A percentile compares a stretch with the other conserved stretches of the same genome.
Conservation (phyloP, 2,888 invertebrate species). For the Trachelus stipa region DNA sequence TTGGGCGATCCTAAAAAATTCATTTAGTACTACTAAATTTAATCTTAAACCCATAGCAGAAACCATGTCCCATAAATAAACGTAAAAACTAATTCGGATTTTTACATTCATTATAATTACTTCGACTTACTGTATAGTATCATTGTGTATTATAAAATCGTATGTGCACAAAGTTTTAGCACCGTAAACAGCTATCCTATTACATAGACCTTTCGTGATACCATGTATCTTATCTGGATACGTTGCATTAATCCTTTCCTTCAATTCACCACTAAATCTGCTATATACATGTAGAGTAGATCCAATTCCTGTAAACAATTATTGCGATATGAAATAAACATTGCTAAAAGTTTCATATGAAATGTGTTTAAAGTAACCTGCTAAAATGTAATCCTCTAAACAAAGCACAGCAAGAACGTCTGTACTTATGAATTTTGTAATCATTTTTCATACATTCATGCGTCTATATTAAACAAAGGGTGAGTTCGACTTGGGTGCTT, state of each 20-base stretch:
- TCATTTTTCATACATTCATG: conserved; percentile 24
- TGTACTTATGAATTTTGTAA: conserved; percentile 42
- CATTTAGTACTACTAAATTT: neutral
- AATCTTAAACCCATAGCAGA: neutral
- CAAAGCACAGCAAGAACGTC: conserved; percentile 54
- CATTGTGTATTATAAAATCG: conserved; percentile 29
- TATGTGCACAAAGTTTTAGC: conserved; percentile 49
- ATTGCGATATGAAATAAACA: conserved; percentile 13
- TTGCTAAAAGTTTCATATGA: conserved; percentile 9
- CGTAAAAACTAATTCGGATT: neutral
- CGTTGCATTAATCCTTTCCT: conserved; percentile 40
- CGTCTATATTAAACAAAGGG: neutral
- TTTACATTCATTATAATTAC: neutral
- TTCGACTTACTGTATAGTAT: conserved; percentile 38
- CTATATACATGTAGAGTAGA: conserved; percentile 39
- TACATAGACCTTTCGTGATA: conserved; percentile 42
- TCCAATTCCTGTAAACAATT: conserved; percentile 51
- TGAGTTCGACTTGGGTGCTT: too few species aligned
- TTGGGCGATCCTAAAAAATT: conserved; percentile 30
- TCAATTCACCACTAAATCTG: conserved; percentile 31
- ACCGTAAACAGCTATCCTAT: conserved; percentile 54
- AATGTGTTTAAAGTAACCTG: conserved; percentile 44
- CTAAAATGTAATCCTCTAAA: conserved; percentile 43
- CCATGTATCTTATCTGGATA: conserved; percentile 55
- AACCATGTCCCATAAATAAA: neutral